Percentiles rank a stretch among this genome's conserved stretches.
These are phyloP conservation scores for Mungos mungo DNA, from an alignment of 2,113 vertebrate genomes.

Conservation along the genomic window DNA sequence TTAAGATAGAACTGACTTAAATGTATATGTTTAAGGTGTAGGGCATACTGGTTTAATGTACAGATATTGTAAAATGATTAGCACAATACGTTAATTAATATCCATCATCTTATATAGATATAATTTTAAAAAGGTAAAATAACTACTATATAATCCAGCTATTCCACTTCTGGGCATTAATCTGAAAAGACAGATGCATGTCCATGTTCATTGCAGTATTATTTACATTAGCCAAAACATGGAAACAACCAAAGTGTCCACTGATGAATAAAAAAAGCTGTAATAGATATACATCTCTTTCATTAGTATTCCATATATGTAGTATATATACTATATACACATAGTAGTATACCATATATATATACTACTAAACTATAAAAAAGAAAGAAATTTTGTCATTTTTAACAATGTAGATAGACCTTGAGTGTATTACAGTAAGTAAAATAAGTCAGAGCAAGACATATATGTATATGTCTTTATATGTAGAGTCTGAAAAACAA, in stretches of 20 bases:
- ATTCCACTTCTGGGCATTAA: not conserved
- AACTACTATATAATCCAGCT: not conserved
- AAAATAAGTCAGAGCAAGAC: not conserved
- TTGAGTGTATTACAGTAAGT: not conserved
- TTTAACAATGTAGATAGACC: not conserved
- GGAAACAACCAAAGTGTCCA: not conserved
- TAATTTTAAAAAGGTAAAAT: not conserved
- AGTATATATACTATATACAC: not conserved
- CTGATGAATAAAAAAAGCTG: not conserved
- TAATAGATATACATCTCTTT: too few relatives aligned
- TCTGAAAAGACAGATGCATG: not conserved
- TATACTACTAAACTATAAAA: not conserved
- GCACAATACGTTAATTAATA: not conserved
- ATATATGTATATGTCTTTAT: not conserved
- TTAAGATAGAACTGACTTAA: not conserved
- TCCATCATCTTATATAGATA: not conserved
- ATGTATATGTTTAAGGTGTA: not conserved
- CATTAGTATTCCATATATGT: not conserved
- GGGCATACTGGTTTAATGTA: not conserved
- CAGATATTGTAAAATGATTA: not conserved
- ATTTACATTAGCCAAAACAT: not conserved
- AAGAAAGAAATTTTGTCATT: not conserved
- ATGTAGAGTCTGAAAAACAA: not conserved
- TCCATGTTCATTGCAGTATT: not conserved
- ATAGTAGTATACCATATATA: too few relatives aligned